phyloP scores from a whole-genome alignment of 2,113 vertebrate species.

The Alectura lathami region DNA sequence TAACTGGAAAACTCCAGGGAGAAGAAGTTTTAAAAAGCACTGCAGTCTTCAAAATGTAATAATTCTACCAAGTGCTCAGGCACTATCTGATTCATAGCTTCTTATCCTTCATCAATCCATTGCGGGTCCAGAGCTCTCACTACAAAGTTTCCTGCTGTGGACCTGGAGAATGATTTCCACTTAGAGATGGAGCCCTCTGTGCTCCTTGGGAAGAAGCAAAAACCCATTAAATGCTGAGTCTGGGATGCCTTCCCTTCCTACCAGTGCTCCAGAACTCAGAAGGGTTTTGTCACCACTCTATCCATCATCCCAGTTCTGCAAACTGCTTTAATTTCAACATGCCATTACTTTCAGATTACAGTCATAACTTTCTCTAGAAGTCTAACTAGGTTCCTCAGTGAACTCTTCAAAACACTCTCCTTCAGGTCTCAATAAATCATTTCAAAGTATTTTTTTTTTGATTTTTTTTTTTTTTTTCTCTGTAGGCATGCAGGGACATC shows the following conservation, averaged over 20 bases:
- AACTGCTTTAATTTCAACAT: not conserved
- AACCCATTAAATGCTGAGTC: not conserved
- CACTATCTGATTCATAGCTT: not conserved
- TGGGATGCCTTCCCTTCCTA: not conserved
- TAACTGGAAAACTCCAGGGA: not conserved
- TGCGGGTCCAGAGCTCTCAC: not conserved
- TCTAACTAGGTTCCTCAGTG: not conserved
- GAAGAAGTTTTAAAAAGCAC: not conserved
- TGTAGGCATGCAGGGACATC: not conserved
- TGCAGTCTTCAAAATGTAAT: not conserved
- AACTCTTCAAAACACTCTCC: not conserved
- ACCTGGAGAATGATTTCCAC: not conserved
- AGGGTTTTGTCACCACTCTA: not conserved
- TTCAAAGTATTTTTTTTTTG: not conserved
- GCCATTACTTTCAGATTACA: not conserved
- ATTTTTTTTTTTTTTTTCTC: not conserved
- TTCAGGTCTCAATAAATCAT: not conserved
- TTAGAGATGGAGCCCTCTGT: rapidly evolving
- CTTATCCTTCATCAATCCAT: not conserved
- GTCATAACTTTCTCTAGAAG: not conserved
- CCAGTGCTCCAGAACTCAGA: not conserved
- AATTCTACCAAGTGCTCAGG: not conserved
- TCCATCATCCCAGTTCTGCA: not conserved
- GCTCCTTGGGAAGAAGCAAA: not conserved
- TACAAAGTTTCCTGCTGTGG: not conserved